Percentiles rank a stretch among this genome's conserved stretches.
These are phyloP conservation scores for Agapostemon virescens DNA, from an alignment of 2,888 invertebrate species.

Conservation along the genomic window DNA sequence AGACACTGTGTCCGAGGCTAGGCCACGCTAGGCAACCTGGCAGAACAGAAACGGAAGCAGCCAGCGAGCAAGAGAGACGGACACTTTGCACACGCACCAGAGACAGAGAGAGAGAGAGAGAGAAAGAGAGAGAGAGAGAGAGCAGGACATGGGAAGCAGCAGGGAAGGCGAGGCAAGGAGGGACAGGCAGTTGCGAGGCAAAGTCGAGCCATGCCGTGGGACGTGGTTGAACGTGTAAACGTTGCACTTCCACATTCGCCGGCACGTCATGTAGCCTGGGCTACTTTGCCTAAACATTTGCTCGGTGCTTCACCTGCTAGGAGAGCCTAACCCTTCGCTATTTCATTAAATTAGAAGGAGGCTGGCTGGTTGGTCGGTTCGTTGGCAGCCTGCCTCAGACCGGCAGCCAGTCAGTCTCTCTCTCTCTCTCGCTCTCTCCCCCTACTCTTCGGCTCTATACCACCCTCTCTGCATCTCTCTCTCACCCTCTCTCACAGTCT, in stretches of 20 bases:
- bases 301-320: slow-evolving; percentile 72
- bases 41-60: slow-evolving; percentile 1
- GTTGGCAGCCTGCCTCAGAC: slow-evolving; percentile 52
- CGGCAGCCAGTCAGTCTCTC: slow-evolving; percentile 19
- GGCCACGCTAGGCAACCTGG: not conserved
- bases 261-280: slow-evolving; percentile 52
- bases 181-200: slow-evolving; percentile 30
- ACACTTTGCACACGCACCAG: not conserved
- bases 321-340: slow-evolving; percentile 77
- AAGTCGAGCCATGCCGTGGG: slow-evolving; percentile 36
- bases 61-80: not conserved
- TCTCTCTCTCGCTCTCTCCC: slow-evolving; percentile 16
- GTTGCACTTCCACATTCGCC: slow-evolving; percentile 60
- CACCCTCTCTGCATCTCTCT: slow-evolving; percentile 1
- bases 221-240: slow-evolving; percentile 58
- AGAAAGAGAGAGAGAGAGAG: not conserved
- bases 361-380: slow-evolving; percentile 67
- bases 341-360: slow-evolving; percentile 79
- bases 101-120: slow-evolving; percentile 12
- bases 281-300: slow-evolving; percentile 77
- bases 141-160: not conserved
- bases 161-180: not conserved
- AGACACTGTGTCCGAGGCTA: slow-evolving; percentile 16
- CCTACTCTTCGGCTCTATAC: slow-evolving; percentile 2
- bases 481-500: slow-evolving; percentile 17